Evolutionary conservation across 1,140 invertebrate genomes (phyloP), one percentile per base, ranked within the genome.

Genomic region (Drosophila fuyamai): DNA sequence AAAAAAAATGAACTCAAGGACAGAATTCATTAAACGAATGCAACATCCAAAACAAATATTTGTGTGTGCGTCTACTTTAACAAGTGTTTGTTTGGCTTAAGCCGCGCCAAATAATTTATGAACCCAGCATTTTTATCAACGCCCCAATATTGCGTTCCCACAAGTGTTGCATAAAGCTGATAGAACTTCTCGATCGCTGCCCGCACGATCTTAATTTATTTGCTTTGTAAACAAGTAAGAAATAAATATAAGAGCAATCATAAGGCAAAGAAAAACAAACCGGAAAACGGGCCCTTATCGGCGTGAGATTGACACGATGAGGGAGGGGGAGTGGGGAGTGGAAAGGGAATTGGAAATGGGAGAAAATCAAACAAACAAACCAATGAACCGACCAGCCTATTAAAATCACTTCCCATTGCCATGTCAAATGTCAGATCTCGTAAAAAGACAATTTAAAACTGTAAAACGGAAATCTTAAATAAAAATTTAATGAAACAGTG

Each of bases 401-500:
- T 63, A 89, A 81, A 88, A 88, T 83, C 72, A 83, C 76, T 84
- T 84, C 81, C 81, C 76, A 71, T 63, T 41, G 61, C 57, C 78
- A 88, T 83, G 84, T 88, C 72, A 88, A 83, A 89, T 71, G 83
- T 83, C 83, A 73, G 70, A 68, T 38, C 50, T 40, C 40, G 67
- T 41, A 16, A 57, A 50, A 56, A 23, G 27, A 43, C 50, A 76
- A 66, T 73, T 73, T 73, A 50, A 70, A 70, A 57, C 35, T 57
- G 67, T 58, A 36, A 68, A 85, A 71, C 76, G 81, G 81, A 84
- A 84, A 83, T 79, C 83, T 85, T 73, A 81, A 86, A 86, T 81
- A 71, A 84, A 76, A 81, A 70, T 12, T 27, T 23, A 14, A 44
- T 40, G 8, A 14, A 56, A 32, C 7, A 5, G 9, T 9, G 18